phyloP scores from a whole-genome alignment of 2,888 invertebrate genomes.

The Coremacera marginata region DNA sequence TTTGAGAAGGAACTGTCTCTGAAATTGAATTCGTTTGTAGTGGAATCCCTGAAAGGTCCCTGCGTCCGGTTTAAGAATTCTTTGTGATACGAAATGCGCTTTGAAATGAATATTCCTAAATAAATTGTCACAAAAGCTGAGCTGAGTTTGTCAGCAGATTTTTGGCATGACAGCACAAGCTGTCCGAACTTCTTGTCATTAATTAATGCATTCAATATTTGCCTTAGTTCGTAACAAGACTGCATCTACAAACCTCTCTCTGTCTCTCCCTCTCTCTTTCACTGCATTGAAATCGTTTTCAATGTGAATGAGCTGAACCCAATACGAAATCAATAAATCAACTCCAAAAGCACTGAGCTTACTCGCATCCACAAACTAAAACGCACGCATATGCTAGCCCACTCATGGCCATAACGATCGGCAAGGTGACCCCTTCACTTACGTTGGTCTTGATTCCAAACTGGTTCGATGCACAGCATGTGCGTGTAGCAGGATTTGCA shows the following conservation, averaged over 20 bases:
- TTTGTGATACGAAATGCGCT: too few species aligned
- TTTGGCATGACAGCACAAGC: too few species aligned
- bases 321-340: slow-evolving; percentile 38
- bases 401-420: not conserved
- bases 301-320: not conserved
- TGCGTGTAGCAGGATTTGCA: slow-evolving; percentile 14
- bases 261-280: not conserved
- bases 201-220: not conserved
- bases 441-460: not conserved
- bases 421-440: not conserved
- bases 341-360: slow-evolving; percentile 13
- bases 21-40: not conserved
- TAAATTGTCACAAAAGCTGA: too few species aligned
- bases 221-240: not conserved
- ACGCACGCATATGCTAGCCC: not conserved
- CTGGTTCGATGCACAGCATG: slow-evolving; percentile 12
- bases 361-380: slow-evolving; percentile 1
- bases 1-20: not conserved
- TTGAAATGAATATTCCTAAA: too few species aligned
- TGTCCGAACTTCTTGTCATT: too few species aligned
- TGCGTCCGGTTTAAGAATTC: too few species aligned
- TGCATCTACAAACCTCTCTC: not conserved
- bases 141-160: too few species aligned
- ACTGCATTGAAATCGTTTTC: not conserved
- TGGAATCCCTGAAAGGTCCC: too few species aligned